phyloP scores from a whole-genome alignment of 2,113 vertebrate species.

The Monarcha castaneiventris region DNA sequence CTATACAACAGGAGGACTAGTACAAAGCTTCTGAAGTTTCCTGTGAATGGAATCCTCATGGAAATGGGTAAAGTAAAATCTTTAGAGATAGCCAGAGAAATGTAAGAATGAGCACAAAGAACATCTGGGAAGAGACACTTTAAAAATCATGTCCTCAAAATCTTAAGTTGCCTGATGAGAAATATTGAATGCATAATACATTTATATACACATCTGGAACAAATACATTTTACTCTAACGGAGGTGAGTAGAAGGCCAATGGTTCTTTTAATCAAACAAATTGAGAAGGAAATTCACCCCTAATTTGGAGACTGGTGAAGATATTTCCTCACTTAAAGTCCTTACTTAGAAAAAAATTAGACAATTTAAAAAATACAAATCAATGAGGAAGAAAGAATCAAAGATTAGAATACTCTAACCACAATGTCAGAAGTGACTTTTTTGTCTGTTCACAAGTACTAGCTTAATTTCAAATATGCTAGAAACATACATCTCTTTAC shows the following conservation, averaged over 20 bases:
- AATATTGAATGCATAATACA: neutral
- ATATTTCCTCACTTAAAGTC: neutral
- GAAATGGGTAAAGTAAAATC: slow-evolving; percentile 12
- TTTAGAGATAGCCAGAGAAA: slow-evolving; percentile 10
- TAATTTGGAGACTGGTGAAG: neutral
- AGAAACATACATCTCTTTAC: neutral
- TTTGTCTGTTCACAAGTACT: neutral
- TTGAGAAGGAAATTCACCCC: neutral
- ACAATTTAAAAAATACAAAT: neutral
- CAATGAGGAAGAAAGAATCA: neutral
- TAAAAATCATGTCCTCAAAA: neutral
- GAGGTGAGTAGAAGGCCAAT: neutral
- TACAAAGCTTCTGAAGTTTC: slow-evolving; percentile 48
- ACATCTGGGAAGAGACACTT: neutral
- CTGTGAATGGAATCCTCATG: neutral
- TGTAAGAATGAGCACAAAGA: neutral
- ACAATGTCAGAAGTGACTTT: neutral
- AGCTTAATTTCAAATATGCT: neutral
- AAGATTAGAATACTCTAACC: neutral
- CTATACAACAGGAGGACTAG: neutral
- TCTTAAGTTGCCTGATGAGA: neutral
- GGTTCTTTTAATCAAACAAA: neutral
- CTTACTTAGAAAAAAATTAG: neutral
- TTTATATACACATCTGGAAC: neutral
- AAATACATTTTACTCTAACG: neutral